Evolutionary conservation across 2,797 vertebrate species (phyloP), one percentile per base, ranked within the genome.

Genomic region (Oryzias sinensis): DNA sequence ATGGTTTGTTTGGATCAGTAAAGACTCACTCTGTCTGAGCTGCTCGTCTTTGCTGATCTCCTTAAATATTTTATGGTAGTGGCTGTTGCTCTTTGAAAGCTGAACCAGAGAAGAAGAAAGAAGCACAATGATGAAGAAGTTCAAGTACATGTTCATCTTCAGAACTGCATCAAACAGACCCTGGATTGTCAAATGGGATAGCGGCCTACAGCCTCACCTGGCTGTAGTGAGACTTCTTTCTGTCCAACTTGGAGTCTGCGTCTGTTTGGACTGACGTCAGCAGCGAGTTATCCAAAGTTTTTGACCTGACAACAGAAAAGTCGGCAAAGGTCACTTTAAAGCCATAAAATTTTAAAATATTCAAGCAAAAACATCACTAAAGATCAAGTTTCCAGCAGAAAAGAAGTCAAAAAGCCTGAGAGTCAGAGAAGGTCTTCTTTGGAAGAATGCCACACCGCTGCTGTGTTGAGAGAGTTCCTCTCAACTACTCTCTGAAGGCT

Each of bases 41-140:
- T 90, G 90, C 29, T 98, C 96, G 47, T 94, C 94, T 58, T 89
- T 91, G 54, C 93, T 90, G 85, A 98, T 93, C 63, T 96, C 93
- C 81, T 95, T 91, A 73, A 98, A 97, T 82, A 95, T 80, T 91
- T 98, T 98, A 89, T 98, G 96, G 82, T 94, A 98, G 46, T 97
- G 95, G 76, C 91, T 87, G 59, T 97, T 97, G 62, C 93, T 91
- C 84, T 97, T 96, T 0, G 89, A 91, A 81, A 94, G 89, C 97
- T 98, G 76, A 62, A 91, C 88, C 9, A 68, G 66, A 85, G 75
- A 40, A 71, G 22, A 65, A 8, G 17, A 16, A 29, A 0, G 43
- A 48, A 43, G 33, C 17, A 44, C 43, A 44, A 7, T n/a, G 16
- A 44, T 8, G 1, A 44, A 7, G 16, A n/a, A 1, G 43, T 17